Conservation (phyloP, 2,113 vertebrate species). For the Enhydra lutris region DNA sequence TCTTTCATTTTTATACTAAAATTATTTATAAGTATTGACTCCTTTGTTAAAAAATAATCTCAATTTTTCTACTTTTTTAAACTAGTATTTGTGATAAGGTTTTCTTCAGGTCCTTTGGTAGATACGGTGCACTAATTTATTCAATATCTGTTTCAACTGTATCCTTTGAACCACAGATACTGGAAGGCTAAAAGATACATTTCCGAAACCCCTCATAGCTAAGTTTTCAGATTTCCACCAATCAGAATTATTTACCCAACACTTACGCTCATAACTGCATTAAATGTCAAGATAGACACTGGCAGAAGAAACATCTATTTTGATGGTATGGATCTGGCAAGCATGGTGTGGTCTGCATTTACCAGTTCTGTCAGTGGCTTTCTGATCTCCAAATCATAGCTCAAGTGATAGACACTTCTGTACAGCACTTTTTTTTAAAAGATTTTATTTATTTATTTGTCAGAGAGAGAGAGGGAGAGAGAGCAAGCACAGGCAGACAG, state of each 20-base stretch:
- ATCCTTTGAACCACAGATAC: not conserved
- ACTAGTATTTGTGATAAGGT: not conserved
- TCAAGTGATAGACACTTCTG: not conserved
- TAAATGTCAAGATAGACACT: not conserved
- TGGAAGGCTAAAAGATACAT: not conserved
- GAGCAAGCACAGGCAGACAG: too few species aligned
- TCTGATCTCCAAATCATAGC: not conserved
- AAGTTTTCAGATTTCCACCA: not conserved
- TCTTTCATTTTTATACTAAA: not conserved
- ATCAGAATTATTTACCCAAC: not conserved
- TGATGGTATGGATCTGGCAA: not conserved
- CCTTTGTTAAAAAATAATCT: slow-evolving; percentile 10
- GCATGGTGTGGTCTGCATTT: not conserved
- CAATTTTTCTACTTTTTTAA: not conserved
- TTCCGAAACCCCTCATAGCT: not conserved
- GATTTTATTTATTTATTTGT: too few species aligned
- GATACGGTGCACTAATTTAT: not conserved
- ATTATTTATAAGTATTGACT: not conserved
- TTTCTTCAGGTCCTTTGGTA: not conserved
- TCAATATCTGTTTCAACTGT: not conserved
- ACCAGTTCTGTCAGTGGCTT: not conserved
- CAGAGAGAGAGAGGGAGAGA: too few species aligned
- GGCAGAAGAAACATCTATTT: not conserved
- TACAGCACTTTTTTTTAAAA: not conserved
- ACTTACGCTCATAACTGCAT: not conserved